A percentile compares a stretch with the other conserved stretches of the same genome.
Evolutionary conservation across 1,140 invertebrate genomes (phyloP).

Genomic region (Rhysida immarginata): DNA sequence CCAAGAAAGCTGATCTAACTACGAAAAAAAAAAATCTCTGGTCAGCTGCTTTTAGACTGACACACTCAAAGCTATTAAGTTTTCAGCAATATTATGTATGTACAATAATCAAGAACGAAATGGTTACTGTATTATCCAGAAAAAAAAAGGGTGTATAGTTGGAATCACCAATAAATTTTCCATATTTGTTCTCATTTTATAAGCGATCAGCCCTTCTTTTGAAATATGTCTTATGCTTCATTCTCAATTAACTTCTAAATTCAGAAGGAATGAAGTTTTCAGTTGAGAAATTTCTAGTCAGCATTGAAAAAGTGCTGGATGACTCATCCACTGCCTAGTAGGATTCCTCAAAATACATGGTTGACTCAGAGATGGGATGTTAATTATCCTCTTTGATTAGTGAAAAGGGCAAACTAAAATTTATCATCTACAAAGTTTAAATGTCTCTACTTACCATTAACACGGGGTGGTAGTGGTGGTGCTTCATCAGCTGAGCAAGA

Average conservation of each 20-base stretch:
- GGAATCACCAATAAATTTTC: not conserved
- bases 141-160: not conserved
- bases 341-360: not conserved
- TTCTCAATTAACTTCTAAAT: not conserved
- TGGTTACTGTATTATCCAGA: no score
- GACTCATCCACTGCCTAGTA: not conserved
- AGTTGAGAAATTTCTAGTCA: not conserved
- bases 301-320: not conserved
- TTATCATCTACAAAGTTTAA: not conserved
- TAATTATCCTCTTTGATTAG: not conserved
- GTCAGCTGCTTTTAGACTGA: no score
- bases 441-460: conserved; percentile 34
- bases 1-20: no score
- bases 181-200: not conserved
- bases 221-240: no score
- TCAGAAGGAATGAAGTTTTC: not conserved
- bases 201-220: no score
- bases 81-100: no score
- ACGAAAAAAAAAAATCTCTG: no score
- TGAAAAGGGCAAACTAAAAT: not conserved
- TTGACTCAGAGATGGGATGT: not conserved
- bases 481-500: conserved; percentile 32
- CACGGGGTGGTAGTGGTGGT: conserved; percentile 42
- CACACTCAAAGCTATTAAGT: no score
- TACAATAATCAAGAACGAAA: no score